Evolutionary conservation across 2,888 invertebrate species (phyloP).

Genomic region (Orthonychiurus folsomi): DNA sequence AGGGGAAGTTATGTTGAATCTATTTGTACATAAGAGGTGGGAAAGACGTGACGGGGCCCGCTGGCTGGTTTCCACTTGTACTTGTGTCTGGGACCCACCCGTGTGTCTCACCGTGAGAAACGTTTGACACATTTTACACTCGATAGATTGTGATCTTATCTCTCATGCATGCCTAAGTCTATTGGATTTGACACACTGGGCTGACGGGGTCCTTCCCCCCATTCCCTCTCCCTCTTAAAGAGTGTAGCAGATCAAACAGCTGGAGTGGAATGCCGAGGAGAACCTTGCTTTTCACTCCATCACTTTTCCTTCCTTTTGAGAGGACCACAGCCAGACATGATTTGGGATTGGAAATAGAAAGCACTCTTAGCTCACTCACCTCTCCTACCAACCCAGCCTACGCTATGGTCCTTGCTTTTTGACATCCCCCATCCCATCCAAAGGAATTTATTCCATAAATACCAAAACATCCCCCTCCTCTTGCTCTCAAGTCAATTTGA

Average conservation of each 20-base stretch:
- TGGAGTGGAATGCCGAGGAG: background rate
- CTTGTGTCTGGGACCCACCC: background rate
- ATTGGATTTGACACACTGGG: background rate
- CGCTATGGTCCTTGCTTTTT: background rate
- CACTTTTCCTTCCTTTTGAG: background rate
- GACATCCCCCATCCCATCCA: too few relatives aligned
- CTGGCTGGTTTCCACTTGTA: background rate
- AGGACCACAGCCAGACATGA: background rate
- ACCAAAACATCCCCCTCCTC: too few relatives aligned
- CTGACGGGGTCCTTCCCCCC: background rate
- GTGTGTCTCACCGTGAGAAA: background rate
- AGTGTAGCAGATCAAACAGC: slow-evolving; percentile 1
- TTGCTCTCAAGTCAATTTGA: too few relatives aligned
- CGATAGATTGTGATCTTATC: background rate
- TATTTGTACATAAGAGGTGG: background rate
- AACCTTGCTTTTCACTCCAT: background rate
- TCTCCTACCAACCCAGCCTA: background rate
- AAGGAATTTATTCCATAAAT: too few relatives aligned
- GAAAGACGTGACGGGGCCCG: too few relatives aligned
- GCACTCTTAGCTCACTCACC: background rate
- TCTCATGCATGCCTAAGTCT: slow-evolving; percentile 1
- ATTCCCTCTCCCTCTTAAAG: too few relatives aligned
- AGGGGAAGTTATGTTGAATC: too few relatives aligned
- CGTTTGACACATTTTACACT: slow-evolving; percentile 1
- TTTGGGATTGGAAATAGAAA: background rate